A percentile compares a stretch with the other conserved stretches of the same genome.
These are phyloP conservation scores for Cololabis saira DNA, from an alignment of 2,113 vertebrate genomes.

Conservation along the genomic window DNA sequence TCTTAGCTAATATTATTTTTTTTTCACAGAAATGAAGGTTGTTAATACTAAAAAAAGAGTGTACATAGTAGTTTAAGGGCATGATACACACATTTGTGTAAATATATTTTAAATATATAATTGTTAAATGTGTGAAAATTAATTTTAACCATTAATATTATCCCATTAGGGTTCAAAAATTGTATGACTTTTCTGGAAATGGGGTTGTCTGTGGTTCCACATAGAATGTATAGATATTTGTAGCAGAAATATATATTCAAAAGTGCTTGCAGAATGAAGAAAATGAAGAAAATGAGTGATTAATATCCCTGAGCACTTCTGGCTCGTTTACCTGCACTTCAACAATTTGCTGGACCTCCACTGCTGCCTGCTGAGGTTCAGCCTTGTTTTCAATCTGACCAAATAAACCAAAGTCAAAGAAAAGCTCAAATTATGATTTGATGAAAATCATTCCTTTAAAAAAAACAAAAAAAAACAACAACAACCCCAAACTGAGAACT, in stretches of 20 bases:
- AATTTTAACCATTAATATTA: too few relatives aligned
- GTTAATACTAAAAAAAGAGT: too few relatives aligned
- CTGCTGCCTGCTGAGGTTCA: constrained; percentile 40
- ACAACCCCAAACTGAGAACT: constrained; percentile 1
- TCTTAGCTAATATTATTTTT: too few relatives aligned
- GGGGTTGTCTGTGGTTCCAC: not conserved
- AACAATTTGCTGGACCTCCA: constrained; percentile 36
- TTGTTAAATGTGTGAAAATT: too few relatives aligned
- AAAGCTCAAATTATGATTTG: not conserved
- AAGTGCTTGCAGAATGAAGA: constrained; percentile 29
- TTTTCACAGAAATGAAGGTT: too few relatives aligned
- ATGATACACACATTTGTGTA: too few relatives aligned
- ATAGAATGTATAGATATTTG: not conserved
- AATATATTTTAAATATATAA: too few relatives aligned
- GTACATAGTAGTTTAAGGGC: too few relatives aligned
- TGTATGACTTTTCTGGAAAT: not conserved
- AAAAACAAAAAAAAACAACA: constrained; percentile 5
- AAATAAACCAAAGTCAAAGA: constrained; percentile 15
- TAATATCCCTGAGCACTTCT: constrained; percentile 11
- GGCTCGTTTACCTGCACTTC: constrained; percentile 58
- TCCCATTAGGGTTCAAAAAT: too few relatives aligned
- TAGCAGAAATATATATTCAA: not conserved
- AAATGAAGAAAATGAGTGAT: constrained; percentile 3
- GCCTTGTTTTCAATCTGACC: constrained; percentile 46
- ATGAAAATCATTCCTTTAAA: constrained; percentile 2